A percentile compares a stretch with the other conserved stretches of the same genome.
phyloP scores from a whole-genome alignment of 2,888 invertebrate genomes.

The Eilema depressum region DNA sequence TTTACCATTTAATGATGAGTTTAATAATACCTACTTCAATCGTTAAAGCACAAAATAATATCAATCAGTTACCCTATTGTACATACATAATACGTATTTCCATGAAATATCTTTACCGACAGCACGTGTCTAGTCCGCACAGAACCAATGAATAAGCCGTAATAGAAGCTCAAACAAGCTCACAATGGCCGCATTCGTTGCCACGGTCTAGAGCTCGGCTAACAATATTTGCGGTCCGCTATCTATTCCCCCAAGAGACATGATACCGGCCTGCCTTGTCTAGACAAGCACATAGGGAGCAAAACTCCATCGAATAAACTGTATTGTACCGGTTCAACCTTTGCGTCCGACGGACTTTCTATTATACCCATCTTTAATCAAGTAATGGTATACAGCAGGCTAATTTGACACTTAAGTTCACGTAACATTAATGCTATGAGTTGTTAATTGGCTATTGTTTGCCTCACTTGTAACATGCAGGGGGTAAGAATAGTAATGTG shows the following conservation, averaged over 20 bases:
- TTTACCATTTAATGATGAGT: background rate
- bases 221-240: constrained; percentile 81
- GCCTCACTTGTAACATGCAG: constrained; percentile 12
- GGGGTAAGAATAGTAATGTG: constrained; percentile 1
- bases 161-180: constrained; percentile 57
- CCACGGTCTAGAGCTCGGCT: constrained; percentile 73
- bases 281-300: constrained; percentile 60
- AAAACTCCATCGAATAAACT: constrained; percentile 33
- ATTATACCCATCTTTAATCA: constrained; percentile 29
- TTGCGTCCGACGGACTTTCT: constrained; percentile 7
- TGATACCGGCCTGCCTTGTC: constrained; percentile 71
- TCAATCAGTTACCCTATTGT: background rate
- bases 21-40: background rate
- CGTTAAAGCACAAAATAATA: background rate
- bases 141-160: constrained; percentile 49
- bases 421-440: constrained; percentile 12
- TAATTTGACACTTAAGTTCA: constrained; percentile 25
- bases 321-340: constrained; percentile 16
- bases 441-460: constrained; percentile 21
- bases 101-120: constrained; percentile 11
- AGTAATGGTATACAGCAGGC: constrained; percentile 37
- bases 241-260: constrained; percentile 72
- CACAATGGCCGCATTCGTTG: constrained; percentile 63
- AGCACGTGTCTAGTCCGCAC: constrained; percentile 31
- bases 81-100: background rate